Evolutionary conservation across 2,888 invertebrate genomes (phyloP), one percentile per base, ranked within the genome.

Genomic region (Diarsia mendica): DNA sequence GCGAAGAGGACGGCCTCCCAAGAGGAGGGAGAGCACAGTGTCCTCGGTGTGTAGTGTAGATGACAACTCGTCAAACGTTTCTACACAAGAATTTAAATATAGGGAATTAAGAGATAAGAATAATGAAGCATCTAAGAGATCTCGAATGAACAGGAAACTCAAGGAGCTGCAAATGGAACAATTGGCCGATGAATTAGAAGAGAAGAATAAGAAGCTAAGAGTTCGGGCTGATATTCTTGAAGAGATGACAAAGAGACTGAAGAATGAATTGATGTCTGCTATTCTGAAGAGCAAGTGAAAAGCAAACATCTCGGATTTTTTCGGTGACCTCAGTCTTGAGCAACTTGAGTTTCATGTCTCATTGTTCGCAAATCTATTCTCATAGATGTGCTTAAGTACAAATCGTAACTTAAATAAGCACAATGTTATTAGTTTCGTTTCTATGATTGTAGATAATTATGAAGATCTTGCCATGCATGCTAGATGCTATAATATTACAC

Each of bases 71-170:
- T 96, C 94, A 75, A 92, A 89, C 71, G 89, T 91, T 64, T 95
- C 96, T 79, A 94, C 94, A 79, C 92, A 95, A 55, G 97, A 97
- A 83, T 91, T 92, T 65, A 97, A 96, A 83, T 98, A 98, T 91
- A 95, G 98, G 69, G 97, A 98, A 89, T 96, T 98, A 82, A 94
- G 98, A 74, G 97, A 98, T 90, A 98, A 98, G 91, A 98, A 98
- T 93, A 98, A 98, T 91, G 98, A 98, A 93, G 98, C 98, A 63
- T 98, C 98, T 61, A 97, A 98, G 87, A 97, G 97, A 86, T 98
- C 98, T 2, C 95, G 98, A 83, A 97, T 97, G 95, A 98, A 98
- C 89, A 97, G 98, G 84, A 98, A 98, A 93, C 94, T 93, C 89
- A 97, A 95, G 88, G 95, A 94, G 83, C 89, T 95, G 71, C 97